These are phyloP conservation scores for Morone saxatilis DNA, from an alignment of 2,113 vertebrate genomes.

Conservation along the genomic window DNA sequence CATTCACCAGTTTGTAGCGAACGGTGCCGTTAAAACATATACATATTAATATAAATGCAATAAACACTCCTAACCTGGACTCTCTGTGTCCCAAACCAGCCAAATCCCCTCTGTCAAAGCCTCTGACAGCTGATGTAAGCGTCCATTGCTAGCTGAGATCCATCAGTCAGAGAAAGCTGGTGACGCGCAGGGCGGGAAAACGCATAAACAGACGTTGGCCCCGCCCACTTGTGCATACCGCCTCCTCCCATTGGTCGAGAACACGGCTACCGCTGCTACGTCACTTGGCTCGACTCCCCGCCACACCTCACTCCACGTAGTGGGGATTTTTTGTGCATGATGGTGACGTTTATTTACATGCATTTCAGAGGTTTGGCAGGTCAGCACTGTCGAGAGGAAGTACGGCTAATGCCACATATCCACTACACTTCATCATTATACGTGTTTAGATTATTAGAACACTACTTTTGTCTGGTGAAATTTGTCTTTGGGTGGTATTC, in stretches of 20 bases:
- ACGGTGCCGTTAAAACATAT: neutral
- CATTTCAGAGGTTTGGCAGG: neutral
- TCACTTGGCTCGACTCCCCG: neutral
- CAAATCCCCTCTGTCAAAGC: constrained; percentile 59
- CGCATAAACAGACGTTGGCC: constrained; percentile 17
- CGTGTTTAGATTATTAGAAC: neutral
- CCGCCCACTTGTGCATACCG: constrained; percentile 21
- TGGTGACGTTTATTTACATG: constrained; percentile 14
- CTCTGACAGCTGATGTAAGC: constrained; percentile 60
- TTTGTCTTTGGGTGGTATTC: neutral
- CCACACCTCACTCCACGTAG: constrained; percentile 50
- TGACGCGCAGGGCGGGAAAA: constrained; percentile 71
- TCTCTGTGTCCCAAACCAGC: constrained; percentile 38
- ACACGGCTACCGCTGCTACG: rapidly evolving
- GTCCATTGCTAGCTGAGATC: constrained; percentile 50
- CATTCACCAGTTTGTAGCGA: neutral
- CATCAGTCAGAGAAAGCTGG: constrained; percentile 16
- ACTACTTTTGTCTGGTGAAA: neutral
- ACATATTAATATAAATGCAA: neutral
- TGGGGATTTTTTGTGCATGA: constrained; percentile 37
- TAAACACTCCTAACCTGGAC: constrained; percentile 53
- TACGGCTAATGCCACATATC: neutral
- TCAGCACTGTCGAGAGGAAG: neutral
- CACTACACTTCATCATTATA: neutral
- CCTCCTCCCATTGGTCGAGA: constrained; percentile 53